Evolutionary conservation across 2,797 vertebrate genomes (phyloP).

Genomic region (Sebastes elongatus): DNA sequence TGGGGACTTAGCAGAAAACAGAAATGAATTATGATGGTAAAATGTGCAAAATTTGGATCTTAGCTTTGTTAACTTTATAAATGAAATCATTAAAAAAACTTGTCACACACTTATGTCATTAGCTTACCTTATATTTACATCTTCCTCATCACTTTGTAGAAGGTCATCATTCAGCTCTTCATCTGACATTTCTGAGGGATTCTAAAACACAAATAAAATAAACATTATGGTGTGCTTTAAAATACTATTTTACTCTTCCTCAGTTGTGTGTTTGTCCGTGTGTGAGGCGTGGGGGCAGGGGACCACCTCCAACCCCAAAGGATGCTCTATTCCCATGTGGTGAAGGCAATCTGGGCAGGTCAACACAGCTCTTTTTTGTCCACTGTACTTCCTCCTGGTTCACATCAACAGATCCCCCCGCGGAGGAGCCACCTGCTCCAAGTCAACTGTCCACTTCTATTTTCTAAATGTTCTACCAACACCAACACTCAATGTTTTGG

Average conservation of each 20-base stretch:
- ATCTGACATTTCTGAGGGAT: constrained; percentile 94
- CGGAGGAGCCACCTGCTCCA: constrained; percentile 61
- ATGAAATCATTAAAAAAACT: not conserved
- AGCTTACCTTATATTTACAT: constrained; percentile 71
- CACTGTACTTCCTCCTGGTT: constrained; percentile 75
- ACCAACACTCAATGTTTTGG: constrained; percentile 12
- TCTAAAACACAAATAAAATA: constrained; percentile 78
- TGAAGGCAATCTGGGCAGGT: constrained; percentile 73
- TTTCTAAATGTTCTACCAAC: constrained; percentile 43
- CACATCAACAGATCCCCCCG: constrained; percentile 73
- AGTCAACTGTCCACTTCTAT: constrained; percentile 44
- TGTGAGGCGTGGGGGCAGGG: constrained; percentile 54
- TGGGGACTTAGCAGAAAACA: not conserved
- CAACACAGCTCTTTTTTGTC: constrained; percentile 70
- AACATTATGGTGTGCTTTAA: not conserved
- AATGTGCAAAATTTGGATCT: not conserved
- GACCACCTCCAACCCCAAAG: constrained; percentile 68
- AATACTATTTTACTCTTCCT: not conserved
- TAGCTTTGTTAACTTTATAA: not conserved
- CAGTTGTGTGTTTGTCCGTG: not conserved
- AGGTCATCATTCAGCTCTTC: constrained; percentile 98
- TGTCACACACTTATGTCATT: not conserved
- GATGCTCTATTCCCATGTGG: constrained; percentile 76
- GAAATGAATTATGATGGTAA: not conserved
- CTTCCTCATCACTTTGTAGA: constrained; percentile 97